phyloP scores from a whole-genome alignment of 2,888 invertebrate genomes.

The Abrostola tripartita region DNA sequence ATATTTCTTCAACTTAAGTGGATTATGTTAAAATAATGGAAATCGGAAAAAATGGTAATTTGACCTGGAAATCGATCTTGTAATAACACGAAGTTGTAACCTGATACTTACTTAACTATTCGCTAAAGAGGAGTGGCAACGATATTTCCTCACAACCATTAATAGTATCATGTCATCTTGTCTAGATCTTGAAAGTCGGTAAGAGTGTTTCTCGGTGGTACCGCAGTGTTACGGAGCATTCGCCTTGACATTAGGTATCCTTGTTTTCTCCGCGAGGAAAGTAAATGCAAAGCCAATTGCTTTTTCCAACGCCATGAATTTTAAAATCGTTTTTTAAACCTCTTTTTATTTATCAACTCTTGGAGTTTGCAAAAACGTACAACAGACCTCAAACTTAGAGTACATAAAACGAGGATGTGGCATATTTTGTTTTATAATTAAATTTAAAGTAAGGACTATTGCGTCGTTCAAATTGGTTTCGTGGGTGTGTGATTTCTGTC shows the following conservation, averaged over 20 bases:
- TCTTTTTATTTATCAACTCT: conserved; percentile 15
- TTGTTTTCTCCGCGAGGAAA: not conserved
- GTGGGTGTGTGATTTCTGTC: no score
- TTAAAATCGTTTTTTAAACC: conserved; percentile 19
- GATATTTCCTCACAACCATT: not conserved
- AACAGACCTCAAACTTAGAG: not conserved
- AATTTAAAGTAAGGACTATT: no score
- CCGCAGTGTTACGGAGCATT: not conserved
- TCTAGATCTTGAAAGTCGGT: conserved; percentile 2
- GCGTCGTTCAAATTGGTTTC: no score
- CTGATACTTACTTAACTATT: not conserved
- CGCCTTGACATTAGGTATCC: conserved; percentile 2
- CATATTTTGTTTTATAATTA: not conserved
- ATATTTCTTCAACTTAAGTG: no score
- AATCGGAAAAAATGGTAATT: no score
- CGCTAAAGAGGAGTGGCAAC: not conserved
- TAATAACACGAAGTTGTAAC: no score
- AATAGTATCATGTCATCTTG: conserved; percentile 1
- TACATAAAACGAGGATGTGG: not conserved
- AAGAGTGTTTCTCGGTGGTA: not conserved
- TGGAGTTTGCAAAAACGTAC: conserved; percentile 9
- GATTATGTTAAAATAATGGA: no score
- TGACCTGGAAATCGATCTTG: no score
- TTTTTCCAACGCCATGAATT: conserved; percentile 15
- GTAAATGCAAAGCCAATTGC: conserved; percentile 6